Evolutionary conservation across 2,888 invertebrate genomes (phyloP), one percentile per base, ranked within the genome.

Genomic region (Agriopis aurantiaria): DNA sequence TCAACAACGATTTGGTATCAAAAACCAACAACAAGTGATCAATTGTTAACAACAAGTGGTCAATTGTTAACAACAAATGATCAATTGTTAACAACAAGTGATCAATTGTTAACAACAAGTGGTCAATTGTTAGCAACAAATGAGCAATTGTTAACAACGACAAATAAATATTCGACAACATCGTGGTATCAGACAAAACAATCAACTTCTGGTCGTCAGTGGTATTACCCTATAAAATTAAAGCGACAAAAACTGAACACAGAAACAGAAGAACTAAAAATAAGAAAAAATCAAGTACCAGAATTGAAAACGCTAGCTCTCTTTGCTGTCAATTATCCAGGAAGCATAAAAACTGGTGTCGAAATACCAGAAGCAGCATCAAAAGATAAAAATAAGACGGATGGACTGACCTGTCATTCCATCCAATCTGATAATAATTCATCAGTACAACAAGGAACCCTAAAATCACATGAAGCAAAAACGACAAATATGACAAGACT

Each of bases 271-370:
- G 23, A 58, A 45, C 46, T 10, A 8, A 45, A 58, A 12, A 33
- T 9, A 46, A 33, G n/a, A 33, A 12, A 58, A 12, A 58, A 48
- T 8, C 46, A 46, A 23, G 12, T 58, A 23, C 45, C 45, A 45
- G 58, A 58, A 23, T 45, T 45, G 23, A 58, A 58, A 46, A 12
- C 8, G 23, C 12, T 58, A 46, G 58, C 45, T 58, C 58, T 46
- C 12, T 45, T n/a, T 11, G 58, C 45, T 45, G 23, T 46, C 12
- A 23, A 12, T 23, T 10, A 17, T 11, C 3, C 12, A 46, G 12
- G 3, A 17, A 45, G 8, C 23, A 17, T 23, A 23, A 23, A 46
- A 23, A 45, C 58, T 12, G 58, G 46, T 58, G 23, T 46, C 8
- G 7, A 58, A 23, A 43, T 10, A 14, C 10, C 17, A 45, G 46